Percentiles rank a stretch among this genome's conserved stretches.
Conservation (phyloP, 2,888 invertebrate genomes). For the Charanyca ferruginea region DNA sequence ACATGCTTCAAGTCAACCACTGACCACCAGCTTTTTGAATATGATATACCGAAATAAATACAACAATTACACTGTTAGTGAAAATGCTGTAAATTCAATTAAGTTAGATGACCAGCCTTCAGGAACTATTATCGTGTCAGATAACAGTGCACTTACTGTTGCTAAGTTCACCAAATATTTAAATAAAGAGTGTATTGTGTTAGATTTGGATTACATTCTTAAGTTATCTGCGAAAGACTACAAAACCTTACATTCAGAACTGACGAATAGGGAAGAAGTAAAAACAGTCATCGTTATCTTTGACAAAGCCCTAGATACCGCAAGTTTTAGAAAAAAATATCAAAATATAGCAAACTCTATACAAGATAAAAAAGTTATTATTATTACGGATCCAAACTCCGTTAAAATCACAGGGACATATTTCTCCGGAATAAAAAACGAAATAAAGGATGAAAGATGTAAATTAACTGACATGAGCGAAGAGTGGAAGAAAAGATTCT, state of each 20-base stretch:
- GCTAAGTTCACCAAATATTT: too few relatives aligned
- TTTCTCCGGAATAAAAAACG: conserved; percentile 1
- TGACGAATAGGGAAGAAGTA: not conserved
- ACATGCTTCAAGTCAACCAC: not conserved
- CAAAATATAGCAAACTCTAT: not conserved
- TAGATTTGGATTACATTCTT: conserved; percentile 17
- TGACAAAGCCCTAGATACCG: conserved; percentile 20
- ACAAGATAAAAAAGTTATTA: not conserved
- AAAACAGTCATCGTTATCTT: conserved; percentile 1
- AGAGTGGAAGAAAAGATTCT: conserved; percentile 25
- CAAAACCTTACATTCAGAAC: not conserved
- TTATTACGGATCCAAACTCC: not conserved
- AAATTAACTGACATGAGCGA: conserved; percentile 22
- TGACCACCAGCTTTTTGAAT: not conserved
- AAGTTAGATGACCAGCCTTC: not conserved
- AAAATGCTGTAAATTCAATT: not conserved
- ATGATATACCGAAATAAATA: not conserved
- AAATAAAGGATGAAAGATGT: conserved; percentile 9
- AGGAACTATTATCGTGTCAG: conserved; percentile 11
- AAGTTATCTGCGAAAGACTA: not conserved
- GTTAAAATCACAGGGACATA: conserved; percentile 8
- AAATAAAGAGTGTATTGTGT: not conserved
- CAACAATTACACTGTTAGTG: not conserved
- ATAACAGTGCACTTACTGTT: too few relatives aligned
- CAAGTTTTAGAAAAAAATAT: conserved; percentile 14